phyloP scores from a whole-genome alignment of 2,888 invertebrate species.

The Gerris lacustris region DNA sequence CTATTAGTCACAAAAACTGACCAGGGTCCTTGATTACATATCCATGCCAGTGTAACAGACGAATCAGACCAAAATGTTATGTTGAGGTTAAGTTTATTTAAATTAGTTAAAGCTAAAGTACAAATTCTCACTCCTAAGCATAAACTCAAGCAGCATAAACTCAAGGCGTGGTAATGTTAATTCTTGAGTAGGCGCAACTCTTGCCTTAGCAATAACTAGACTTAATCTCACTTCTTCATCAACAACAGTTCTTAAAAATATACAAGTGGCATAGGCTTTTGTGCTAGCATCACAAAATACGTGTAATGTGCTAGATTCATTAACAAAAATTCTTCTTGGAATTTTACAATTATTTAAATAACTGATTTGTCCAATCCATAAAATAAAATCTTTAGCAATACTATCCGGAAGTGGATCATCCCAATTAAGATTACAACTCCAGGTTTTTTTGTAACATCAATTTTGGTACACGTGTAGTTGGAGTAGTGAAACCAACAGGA shows the following conservation, averaged over 20 bases:
- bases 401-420: conserved; percentile 11
- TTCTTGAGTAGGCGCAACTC: conserved; percentile 17
- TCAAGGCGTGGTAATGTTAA: conserved; percentile 19
- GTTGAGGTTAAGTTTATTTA: conserved; percentile 5
- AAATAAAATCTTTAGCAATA: background rate
- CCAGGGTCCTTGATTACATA: conserved; percentile 15
- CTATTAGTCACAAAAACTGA: conserved; percentile 16
- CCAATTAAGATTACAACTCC: conserved; percentile 16
- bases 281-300: conserved; percentile 21
- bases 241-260: conserved; percentile 16
- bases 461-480: conserved; percentile 14
- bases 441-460: conserved; percentile 15
- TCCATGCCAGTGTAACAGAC: conserved; percentile 18
- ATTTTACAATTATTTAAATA: background rate
- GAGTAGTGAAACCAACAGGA: conserved; percentile 17
- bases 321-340: background rate
- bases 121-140: conserved; percentile 16
- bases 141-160: conserved; percentile 19
- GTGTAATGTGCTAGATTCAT: conserved; percentile 9
- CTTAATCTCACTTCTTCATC: conserved; percentile 10
- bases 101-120: conserved; percentile 2
- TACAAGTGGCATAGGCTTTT: conserved; percentile 15
- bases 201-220: conserved; percentile 17
- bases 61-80: too few species aligned
- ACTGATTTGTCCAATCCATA: background rate